Conservation (phyloP, 2,888 invertebrate genomes). For the Clepsis dumicolana region DNA sequence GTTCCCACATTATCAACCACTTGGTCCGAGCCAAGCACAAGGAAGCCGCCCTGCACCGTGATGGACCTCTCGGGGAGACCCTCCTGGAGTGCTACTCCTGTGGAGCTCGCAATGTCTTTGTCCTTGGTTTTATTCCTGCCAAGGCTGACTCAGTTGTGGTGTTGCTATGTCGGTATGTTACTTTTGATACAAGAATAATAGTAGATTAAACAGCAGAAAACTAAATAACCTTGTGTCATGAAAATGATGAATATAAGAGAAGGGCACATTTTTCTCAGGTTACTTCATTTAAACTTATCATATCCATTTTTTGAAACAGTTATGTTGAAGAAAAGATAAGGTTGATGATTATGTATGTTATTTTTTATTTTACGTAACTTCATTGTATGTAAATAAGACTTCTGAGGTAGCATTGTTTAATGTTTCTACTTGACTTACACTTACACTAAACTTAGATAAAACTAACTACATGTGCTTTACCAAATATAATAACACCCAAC, state of each 20-base stretch:
- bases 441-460: no score
- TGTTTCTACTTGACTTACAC: no score
- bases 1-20: conserved; percentile 99
- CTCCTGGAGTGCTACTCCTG: conserved; percentile 99
- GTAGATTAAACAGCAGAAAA: not conserved
- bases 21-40: conserved; percentile 99
- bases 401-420: no score
- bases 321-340: not conserved
- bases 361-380: not conserved
- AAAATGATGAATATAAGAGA: no score
- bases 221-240: not conserved
- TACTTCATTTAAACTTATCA: not conserved
- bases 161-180: conserved; percentile 92
- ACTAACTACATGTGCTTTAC: no score
- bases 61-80: conserved; percentile 99
- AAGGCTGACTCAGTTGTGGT: conserved; percentile 99
- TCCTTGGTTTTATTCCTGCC: conserved; percentile 99
- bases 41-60: conserved; percentile 98
- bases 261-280: not conserved
- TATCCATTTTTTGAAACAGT: not conserved
- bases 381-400: not conserved
- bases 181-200: not conserved
- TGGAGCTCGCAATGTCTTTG: conserved; percentile 98
- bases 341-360: not conserved
- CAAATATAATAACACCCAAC: no score